A percentile compares a stretch with the other conserved stretches of the same genome.
Evolutionary conservation across 2,888 invertebrate genomes (phyloP).

Genomic region (Cordilura impudica): DNA sequence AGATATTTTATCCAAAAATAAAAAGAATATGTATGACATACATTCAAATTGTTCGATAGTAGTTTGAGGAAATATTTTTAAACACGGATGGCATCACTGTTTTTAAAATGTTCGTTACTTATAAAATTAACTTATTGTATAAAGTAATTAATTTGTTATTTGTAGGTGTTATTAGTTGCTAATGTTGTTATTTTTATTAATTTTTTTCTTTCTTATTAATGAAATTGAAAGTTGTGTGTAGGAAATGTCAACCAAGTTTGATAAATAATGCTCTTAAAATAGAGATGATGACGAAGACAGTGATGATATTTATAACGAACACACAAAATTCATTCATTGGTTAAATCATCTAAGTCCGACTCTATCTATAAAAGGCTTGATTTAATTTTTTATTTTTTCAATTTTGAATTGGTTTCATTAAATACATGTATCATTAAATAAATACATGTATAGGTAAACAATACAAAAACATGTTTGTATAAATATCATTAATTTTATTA

Average conservation of each 20-base stretch:
- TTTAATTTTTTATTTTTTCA: conserved; percentile 46
- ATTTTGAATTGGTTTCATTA: conserved; percentile 54
- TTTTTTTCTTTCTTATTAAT: neutral
- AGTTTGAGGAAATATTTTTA: too few species aligned
- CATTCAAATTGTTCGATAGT: too few species aligned
- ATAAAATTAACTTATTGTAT: too few species aligned
- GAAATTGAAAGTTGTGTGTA: conserved; percentile 51
- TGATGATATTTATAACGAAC: neutral
- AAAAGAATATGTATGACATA: too few species aligned
- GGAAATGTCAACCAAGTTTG: conserved; percentile 52
- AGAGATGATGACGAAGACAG: conserved; percentile 25
- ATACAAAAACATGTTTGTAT: conserved; percentile 51
- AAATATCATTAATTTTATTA: conserved; percentile 45
- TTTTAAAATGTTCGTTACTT: too few species aligned
- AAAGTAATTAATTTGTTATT: too few species aligned
- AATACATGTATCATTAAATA: conserved; percentile 4
- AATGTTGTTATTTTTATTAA: neutral
- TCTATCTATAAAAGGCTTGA: conserved; percentile 45
- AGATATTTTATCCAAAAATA: too few species aligned
- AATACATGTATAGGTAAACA: too few species aligned
- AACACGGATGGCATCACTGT: too few species aligned
- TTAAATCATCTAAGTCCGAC: neutral
- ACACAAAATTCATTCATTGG: neutral
- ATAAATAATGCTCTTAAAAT: conserved; percentile 14
- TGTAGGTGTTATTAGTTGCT: neutral